A percentile compares a stretch with the other conserved stretches of the same genome.
These are phyloP conservation scores for Octodonta nipae DNA, from an alignment of 2,888 invertebrate species.

Conservation along the genomic window DNA sequence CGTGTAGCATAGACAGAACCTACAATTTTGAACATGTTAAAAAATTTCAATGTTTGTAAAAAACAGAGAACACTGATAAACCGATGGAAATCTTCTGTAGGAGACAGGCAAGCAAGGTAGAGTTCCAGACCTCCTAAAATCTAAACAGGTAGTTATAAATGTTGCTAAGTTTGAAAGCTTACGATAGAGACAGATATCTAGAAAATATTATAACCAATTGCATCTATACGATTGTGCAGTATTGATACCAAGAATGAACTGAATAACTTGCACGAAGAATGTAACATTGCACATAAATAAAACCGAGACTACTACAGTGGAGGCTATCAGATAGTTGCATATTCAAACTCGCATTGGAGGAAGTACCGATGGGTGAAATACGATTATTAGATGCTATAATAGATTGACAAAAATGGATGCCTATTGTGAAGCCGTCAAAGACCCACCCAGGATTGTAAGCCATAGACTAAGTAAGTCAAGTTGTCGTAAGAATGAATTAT, in stretches of 20 bases:
- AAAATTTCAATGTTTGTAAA: not conserved
- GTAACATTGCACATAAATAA: not conserved
- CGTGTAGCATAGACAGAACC: not conserved
- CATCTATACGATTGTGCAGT: not conserved
- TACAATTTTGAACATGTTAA: not conserved
- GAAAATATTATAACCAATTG: not conserved
- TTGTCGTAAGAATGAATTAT: too few species aligned
- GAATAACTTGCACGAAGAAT: not conserved
- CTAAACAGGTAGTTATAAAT: too few species aligned
- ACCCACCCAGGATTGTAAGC: constrained; percentile 1
- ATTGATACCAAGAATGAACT: not conserved
- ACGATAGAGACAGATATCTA: constrained; percentile 1
- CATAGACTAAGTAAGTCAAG: not conserved
- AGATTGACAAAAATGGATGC: not conserved
- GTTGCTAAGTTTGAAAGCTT: not conserved
- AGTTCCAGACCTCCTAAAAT: not conserved
- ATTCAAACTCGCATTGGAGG: too few species aligned
- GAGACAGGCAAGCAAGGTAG: not conserved
- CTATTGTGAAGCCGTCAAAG: constrained; percentile 1
- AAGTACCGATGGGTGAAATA: too few species aligned
- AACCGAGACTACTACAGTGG: constrained; percentile 1
- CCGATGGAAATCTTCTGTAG: not conserved
- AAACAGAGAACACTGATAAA: not conserved
- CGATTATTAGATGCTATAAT: too few species aligned
- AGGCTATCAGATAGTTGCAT: not conserved